Conservation (phyloP, 2,113 vertebrate species). For the Girardinichthys multiradiatus region DNA sequence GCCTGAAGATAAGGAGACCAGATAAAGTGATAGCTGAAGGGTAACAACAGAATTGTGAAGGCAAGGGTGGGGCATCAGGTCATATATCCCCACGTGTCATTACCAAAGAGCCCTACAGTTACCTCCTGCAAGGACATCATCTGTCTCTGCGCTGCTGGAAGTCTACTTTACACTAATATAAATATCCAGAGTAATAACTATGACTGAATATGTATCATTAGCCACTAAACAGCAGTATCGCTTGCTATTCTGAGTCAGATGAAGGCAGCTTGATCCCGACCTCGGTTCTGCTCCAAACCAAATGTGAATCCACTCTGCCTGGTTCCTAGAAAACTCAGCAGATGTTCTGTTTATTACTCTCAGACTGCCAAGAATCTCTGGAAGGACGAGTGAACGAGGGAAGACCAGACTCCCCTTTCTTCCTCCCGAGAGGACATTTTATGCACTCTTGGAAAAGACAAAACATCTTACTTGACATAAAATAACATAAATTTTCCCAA, state of each 20-base stretch:
- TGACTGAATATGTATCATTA: constrained; percentile 44
- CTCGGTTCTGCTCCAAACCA: constrained; percentile 44
- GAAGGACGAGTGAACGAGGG: constrained; percentile 62
- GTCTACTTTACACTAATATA: constrained; percentile 30
- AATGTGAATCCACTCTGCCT: constrained; percentile 40
- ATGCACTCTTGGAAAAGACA: constrained; percentile 58
- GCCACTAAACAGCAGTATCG: constrained; percentile 31
- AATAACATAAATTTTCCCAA: constrained; percentile 12
- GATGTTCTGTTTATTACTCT: constrained; percentile 70
- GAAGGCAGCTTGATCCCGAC: constrained; percentile 33
- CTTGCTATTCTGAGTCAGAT: constrained; percentile 44
- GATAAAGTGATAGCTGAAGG: constrained; percentile 65
- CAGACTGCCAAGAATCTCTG: constrained; percentile 63
- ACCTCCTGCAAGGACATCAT: constrained; percentile 47
- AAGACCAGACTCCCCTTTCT: constrained; percentile 45
- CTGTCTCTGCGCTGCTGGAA: constrained; percentile 18
- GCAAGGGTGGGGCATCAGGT: constrained; percentile 51
- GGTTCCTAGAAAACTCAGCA: constrained; percentile 69
- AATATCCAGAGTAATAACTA: constrained; percentile 44
- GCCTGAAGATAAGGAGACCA: constrained; percentile 60
- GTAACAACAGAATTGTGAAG: constrained; percentile 56
- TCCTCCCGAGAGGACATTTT: constrained; percentile 55
- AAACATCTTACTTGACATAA: constrained; percentile 38
- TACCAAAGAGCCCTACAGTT: constrained; percentile 33
- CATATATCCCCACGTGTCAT: constrained; percentile 38